Base-by-base conservation (phyloP, 2,113 vertebrate genomes). In the Corythornis madagascariensis region DNA sequence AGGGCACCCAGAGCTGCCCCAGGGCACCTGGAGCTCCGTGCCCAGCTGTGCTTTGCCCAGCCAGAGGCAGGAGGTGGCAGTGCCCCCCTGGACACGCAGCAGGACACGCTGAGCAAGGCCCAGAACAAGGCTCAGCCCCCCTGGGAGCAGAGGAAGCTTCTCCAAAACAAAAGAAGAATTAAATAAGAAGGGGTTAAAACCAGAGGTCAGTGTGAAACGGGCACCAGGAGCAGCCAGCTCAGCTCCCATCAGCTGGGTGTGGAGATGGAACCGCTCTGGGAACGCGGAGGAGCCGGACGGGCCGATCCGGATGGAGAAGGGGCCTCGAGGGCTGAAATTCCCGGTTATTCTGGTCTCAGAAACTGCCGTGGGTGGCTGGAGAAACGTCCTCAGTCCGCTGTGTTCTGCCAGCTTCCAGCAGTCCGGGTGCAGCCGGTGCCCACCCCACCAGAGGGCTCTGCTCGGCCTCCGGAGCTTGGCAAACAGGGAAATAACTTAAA, bases 81-180 rank as follows among this genome's bases (percentile, higher is more conserved):
- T 75, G 82, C 82, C 78, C 52, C 95, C 76, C 60, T 60, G 89
- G 53, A 74, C 63, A 57, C 57, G 86, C 86, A 71, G 50, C 25
- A 45, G 17, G 83, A 94, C 91, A 76, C 72, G 50, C 63, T 25
- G 63, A 79, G 83, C 92, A 93, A 95, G 92, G 89, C 90, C 95
- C 94, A 94, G 70, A 73, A 92, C 59, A 38, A 38, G 66, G 50
- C 61, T 59, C 66, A 64, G 38, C 35, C 25, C 61, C 60, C 24
- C 35, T 59, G 18, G 56, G 24, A 64, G 83, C 35, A 55, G 53
- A 45, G 45, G 48, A 38, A 88, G 48, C 16, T 48, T 69, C 83
- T 53, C 84, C 65, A 81, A 72, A 78, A 90, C 14, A 59, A 48
- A 22, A 24, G 4, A 52, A 70, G 33, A 83, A 65, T 42, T 65